Percentiles rank a stretch among this genome's conserved stretches.
Conservation (phyloP, 2,113 vertebrate genomes). For the Uria aalge region DNA sequence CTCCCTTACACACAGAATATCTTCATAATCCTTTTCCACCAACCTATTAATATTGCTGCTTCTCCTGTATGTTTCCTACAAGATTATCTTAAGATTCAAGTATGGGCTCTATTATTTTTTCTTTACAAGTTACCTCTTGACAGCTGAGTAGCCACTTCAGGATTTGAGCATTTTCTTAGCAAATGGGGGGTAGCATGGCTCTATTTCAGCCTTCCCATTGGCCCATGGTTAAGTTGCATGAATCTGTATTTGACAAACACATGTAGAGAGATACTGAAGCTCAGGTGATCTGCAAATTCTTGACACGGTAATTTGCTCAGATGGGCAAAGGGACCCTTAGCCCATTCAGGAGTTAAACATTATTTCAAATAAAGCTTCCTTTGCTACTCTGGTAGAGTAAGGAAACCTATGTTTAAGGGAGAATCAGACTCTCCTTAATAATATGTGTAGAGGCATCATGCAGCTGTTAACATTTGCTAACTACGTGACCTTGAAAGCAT, state of each 20-base stretch:
- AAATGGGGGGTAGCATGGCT: accelerated
- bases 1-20: not conserved
- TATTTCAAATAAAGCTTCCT: not conserved
- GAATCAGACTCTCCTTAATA: not conserved
- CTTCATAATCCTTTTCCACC: not conserved
- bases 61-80: not conserved
- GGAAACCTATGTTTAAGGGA: not conserved
- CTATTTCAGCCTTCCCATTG: not conserved
- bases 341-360: not conserved
- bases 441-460: not conserved
- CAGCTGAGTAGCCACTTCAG: not conserved
- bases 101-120: not conserved
- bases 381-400: not conserved
- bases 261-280: not conserved
- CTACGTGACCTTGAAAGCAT: not conserved
- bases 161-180: not conserved
- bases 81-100: not conserved
- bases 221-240: not conserved
- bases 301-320: not conserved
- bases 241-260: not conserved
- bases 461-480: not conserved
- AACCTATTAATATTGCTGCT: not conserved
- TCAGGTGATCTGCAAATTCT: not conserved
- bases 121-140: not conserved
- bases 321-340: not conserved